These are phyloP conservation scores for Hippocampus barbouri DNA, from an alignment of 2,113 vertebrate species.

Conservation along the genomic window DNA sequence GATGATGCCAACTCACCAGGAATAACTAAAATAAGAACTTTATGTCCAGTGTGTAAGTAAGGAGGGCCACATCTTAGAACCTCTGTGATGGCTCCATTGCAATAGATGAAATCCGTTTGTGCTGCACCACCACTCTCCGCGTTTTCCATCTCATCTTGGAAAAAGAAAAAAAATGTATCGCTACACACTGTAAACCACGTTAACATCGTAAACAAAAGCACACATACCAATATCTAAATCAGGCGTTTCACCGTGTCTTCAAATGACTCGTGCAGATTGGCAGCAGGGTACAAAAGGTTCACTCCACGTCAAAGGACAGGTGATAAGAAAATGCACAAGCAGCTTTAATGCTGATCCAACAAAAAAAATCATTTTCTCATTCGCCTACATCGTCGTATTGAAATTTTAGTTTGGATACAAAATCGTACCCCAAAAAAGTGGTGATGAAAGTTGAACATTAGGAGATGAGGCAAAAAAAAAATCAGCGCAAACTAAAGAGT, in stretches of 20 bases:
- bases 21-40: slow-evolving; percentile 70
- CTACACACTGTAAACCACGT: background rate
- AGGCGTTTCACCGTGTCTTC: background rate
- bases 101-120: slow-evolving; percentile 65
- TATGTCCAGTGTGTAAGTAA: slow-evolving; percentile 38
- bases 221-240: background rate
- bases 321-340: background rate
- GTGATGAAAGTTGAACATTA: background rate
- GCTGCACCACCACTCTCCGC: slow-evolving; percentile 21
- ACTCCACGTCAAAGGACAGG: slow-evolving; percentile 4
- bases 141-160: slow-evolving; percentile 41
- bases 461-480: background rate
- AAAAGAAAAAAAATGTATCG: background rate
- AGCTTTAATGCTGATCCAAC: background rate
- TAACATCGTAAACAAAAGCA: no score
- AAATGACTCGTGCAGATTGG: background rate
- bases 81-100: slow-evolving; percentile 69
- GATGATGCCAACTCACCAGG: slow-evolving; percentile 62
- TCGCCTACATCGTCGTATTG: background rate
- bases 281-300: slow-evolving; percentile 26
- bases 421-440: background rate
- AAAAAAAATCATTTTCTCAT: background rate
- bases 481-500: background rate
- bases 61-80: slow-evolving; percentile 67
- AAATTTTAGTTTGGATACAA: background rate